Percentiles rank a stretch among this genome's conserved stretches.
Evolutionary conservation across 1,140 invertebrate species (phyloP).

Genomic region (Dolichoris vasculosae): DNA sequence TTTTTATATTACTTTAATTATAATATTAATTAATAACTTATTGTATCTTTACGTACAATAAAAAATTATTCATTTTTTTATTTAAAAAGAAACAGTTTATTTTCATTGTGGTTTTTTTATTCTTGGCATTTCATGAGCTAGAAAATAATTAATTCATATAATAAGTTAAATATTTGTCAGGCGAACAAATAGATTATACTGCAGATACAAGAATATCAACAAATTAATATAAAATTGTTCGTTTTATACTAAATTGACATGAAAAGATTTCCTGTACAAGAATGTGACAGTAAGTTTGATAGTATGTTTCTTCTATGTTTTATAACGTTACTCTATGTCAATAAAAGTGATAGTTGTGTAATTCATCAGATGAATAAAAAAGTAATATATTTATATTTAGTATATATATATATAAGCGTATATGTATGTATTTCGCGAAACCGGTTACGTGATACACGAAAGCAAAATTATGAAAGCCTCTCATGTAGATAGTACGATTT

Average conservation of each 20-base stretch:
- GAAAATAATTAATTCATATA: neutral
- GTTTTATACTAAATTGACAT: constrained; percentile 6
- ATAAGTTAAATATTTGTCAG: neutral
- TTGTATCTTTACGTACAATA: neutral
- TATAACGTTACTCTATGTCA: neutral
- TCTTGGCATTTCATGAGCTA: neutral
- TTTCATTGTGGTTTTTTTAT: neutral
- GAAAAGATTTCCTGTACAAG: neutral
- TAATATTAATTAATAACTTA: neutral
- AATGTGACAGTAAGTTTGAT: constrained; percentile 7
- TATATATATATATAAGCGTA: neutral
- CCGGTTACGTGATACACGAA: constrained; percentile 35
- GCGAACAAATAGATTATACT: neutral
- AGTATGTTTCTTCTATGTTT: constrained; percentile 29
- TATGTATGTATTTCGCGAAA: constrained; percentile 18
- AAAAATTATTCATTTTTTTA: no score
- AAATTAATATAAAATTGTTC: neutral
- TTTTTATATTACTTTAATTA: no score
- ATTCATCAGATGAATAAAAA: constrained; percentile 32
- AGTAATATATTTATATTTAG: constrained; percentile 20
- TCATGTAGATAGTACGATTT: neutral
- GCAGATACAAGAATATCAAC: neutral
- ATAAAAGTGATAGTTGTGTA: constrained; percentile 16
- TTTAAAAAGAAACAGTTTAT: neutral
- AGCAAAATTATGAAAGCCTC: constrained; percentile 40